Evolutionary conservation across 2,113 vertebrate species (phyloP), one percentile per base, ranked within the genome.

Genomic region (Phoenicopterus ruber): DNA sequence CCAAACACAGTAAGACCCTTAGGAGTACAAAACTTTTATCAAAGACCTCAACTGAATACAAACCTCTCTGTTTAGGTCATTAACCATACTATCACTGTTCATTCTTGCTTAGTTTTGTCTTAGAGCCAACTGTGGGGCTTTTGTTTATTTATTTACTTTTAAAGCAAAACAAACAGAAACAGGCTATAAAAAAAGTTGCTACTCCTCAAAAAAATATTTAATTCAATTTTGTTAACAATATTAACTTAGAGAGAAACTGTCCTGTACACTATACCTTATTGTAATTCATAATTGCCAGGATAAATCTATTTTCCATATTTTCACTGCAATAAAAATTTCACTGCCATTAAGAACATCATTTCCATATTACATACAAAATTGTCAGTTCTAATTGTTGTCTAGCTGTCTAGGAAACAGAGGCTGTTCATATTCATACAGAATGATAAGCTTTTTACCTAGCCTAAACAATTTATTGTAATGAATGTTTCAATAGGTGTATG

Each of bases 401-500:
- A 72, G 46, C 49, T 93, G 47, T 47, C 86, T 90, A 36, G 44
- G 44, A 92, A 88, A 86, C 1, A 90, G 6, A 73, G 6, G 20
- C 32, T 81, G 50, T 77, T 94, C 88, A 81, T 92, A 95, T 82
- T 79, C 31, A 38, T 69, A 92, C 52, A 26, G 72, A 86, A 88
- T 67, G 6, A 67, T 71, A 88, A 86, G 44, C 14, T 92, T 93
- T 96, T 83, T 70, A 82, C 65, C 82, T 24, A 78, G 52, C 34
- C 72, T 78, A 67, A 96, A 93, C 71, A 82, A 92, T 76, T 86
- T 59, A 88, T 32, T 92, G 31, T 46, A 96, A 92, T 94, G 80
- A 92, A 94, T 72, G 72, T 91, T 95, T 94, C 91, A 93, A 91
- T 32, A 92, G 44, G 44, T 89, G 31, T 67, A 28, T 25, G 69